These are phyloP conservation scores for Adineta ricciae DNA, from an alignment of 2,888 invertebrate genomes.

Conservation along the genomic window DNA sequence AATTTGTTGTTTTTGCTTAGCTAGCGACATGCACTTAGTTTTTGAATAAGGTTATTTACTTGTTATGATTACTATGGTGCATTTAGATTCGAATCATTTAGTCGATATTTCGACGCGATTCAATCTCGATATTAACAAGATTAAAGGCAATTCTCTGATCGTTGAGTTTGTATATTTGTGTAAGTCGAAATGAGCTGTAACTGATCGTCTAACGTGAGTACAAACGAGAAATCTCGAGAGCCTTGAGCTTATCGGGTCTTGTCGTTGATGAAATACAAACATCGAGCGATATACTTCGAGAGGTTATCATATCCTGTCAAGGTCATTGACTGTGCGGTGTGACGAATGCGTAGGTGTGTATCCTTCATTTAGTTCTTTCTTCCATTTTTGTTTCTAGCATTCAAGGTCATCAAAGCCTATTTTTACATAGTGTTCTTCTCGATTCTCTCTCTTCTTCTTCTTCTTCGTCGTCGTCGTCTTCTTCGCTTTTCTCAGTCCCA, in stretches of 20 bases:
- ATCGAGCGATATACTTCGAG: background rate
- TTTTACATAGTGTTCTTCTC: slow-evolving; percentile 7
- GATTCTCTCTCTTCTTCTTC: background rate
- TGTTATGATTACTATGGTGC: background rate
- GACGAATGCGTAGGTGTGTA: background rate
- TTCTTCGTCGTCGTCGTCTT: background rate
- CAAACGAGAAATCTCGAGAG: background rate
- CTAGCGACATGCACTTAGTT: background rate
- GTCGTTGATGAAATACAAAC: background rate
- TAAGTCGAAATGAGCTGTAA: background rate
- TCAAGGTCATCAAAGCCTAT: slow-evolving; percentile 3
- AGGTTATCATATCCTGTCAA: background rate
- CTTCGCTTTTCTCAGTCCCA: slow-evolving; percentile 1
- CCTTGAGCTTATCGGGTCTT: background rate
- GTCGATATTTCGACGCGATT: background rate
- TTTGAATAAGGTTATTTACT: background rate
- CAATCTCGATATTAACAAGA: background rate
- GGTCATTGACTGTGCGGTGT: background rate
- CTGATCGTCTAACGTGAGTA: background rate
- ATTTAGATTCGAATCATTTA: background rate
- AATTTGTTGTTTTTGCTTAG: background rate
- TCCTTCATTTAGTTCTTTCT: slow-evolving; percentile 12
- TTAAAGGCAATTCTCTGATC: background rate
- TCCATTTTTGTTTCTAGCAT: background rate
- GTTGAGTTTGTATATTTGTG: background rate